These are phyloP conservation scores for Oryzias woworae DNA, from an alignment of 2,113 vertebrate species.

Conservation along the genomic window DNA sequence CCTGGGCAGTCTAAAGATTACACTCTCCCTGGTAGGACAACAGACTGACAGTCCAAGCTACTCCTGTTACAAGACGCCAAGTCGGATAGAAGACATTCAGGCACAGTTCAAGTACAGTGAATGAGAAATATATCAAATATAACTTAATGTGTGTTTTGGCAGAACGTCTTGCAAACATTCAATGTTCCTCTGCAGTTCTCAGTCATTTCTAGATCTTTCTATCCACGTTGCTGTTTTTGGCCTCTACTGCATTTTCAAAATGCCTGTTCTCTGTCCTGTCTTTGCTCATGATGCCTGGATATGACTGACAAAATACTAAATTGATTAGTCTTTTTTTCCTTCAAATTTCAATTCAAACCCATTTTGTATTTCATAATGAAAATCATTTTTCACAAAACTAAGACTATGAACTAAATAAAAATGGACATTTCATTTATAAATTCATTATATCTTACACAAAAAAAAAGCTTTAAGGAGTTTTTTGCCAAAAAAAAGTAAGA, in stretches of 20 bases:
- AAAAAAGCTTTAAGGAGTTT: too few species aligned
- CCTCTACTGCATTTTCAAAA: constrained; percentile 49
- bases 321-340: too few species aligned
- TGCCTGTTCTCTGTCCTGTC: constrained; percentile 67
- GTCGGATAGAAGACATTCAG: constrained; percentile 8
- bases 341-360: too few species aligned
- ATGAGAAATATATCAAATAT: too few species aligned
- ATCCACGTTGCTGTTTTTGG: constrained; percentile 58
- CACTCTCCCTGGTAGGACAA: constrained; percentile 61
- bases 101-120: constrained; percentile 1
- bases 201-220: constrained; percentile 69
- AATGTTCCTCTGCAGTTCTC: constrained; percentile 64
- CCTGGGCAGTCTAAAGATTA: constrained; percentile 66
- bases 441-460: too few species aligned
- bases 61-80: constrained; percentile 63
- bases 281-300: constrained; percentile 27
- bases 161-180: constrained; percentile 38
- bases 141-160: constrained; percentile 4
- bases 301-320: too few species aligned
- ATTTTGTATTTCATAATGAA: too few species aligned
- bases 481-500: too few species aligned
- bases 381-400: too few species aligned
- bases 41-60: constrained; percentile 49
- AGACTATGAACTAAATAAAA: too few species aligned
- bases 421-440: too few species aligned